Evolutionary conservation across 2,888 invertebrate genomes (phyloP).

Genomic region (Dryadula phaetusa): DNA sequence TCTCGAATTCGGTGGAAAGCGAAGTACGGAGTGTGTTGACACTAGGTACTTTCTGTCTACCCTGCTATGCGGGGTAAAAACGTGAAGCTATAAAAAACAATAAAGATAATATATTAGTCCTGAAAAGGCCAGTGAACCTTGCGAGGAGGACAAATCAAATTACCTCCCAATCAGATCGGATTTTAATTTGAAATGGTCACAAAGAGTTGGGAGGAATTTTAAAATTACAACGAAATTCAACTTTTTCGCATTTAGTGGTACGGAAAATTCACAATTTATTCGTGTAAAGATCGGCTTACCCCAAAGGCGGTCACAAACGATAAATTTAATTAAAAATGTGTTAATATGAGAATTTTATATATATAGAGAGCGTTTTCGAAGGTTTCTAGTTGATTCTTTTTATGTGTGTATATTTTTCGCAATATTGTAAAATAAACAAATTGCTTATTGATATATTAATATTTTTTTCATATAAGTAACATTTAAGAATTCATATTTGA

Average conservation of each 20-base stretch:
- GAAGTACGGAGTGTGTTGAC: no score
- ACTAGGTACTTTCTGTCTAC: no score
- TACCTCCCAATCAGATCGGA: conserved; percentile 38
- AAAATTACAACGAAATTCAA: conserved; percentile 43
- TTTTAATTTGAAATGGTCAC: conserved; percentile 42
- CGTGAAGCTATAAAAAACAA: no score
- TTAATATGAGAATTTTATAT: conserved; percentile 28
- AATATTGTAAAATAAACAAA: no score
- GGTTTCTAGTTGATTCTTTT: background rate
- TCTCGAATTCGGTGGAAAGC: no score
- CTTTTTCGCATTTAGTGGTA: conserved; percentile 48
- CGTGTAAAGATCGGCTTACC: conserved; percentile 55
- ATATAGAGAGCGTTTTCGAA: background rate
- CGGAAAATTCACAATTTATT: conserved; percentile 63
- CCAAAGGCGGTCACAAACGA: conserved; percentile 46
- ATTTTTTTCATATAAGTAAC: no score
- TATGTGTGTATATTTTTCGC: background rate
- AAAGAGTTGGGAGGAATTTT: conserved; percentile 40
- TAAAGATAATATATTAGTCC: no score
- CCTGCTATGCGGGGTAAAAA: no score
- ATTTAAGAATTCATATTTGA: no score
- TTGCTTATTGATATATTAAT: no score
- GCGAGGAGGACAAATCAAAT: conserved; percentile 35
- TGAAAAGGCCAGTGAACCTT: conserved; percentile 7
- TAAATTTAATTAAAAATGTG: conserved; percentile 51